Conservation (phyloP, 2,113 vertebrate genomes). For the Taxidea taxus region DNA sequence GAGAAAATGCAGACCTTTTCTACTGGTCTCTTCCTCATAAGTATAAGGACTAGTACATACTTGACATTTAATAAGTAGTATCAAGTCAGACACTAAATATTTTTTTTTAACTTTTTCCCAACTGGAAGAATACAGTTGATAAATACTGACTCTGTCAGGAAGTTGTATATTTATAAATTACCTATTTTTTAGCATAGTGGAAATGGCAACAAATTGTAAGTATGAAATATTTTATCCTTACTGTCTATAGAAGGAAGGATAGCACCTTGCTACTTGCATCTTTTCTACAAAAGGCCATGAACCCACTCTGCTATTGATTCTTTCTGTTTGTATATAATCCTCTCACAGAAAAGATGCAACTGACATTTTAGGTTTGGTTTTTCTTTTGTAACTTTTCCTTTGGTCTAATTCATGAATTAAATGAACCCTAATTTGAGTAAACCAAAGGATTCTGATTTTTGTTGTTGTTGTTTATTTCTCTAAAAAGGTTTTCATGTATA, state of each 20-base stretch:
- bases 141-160: not conserved
- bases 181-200: not conserved
- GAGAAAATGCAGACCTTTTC: not conserved
- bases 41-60: not conserved
- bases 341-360: not conserved
- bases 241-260: not conserved
- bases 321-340: not conserved
- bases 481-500: not conserved
- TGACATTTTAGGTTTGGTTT: not conserved
- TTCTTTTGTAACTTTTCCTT: conserved; percentile 15
- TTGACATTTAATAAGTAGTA: not conserved
- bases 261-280: not conserved
- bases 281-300: conserved; percentile 1
- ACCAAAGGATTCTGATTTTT: not conserved
- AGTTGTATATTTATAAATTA: not conserved
- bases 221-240: not conserved
- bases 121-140: not conserved
- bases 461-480: not conserved
- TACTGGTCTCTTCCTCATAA: not conserved
- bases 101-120: not conserved
- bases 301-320: not conserved
- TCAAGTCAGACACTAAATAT: not conserved
- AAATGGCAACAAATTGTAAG: not conserved
- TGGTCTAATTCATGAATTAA: not conserved
- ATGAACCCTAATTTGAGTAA: not conserved